Evolutionary conservation across 1,140 invertebrate genomes (phyloP), one percentile per base, ranked within the genome.

Genomic region (Formica selysi): DNA sequence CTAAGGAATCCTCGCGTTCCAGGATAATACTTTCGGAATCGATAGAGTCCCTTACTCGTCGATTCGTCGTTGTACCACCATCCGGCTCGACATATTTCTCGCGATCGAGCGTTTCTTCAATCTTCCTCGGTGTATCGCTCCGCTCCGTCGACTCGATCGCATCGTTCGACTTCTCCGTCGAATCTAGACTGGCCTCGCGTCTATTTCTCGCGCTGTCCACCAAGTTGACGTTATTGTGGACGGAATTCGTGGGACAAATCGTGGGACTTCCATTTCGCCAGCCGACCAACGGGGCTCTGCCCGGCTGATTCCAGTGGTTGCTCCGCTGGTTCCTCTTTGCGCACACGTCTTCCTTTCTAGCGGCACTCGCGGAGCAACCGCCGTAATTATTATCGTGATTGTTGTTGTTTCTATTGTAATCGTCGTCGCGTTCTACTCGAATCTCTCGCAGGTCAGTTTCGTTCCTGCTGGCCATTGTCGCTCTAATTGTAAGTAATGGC

Each of bases 401-500:
- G 5, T 79, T 87, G n/a, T 65, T 85, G 32, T 48, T 84, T 7
- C 48, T 59, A 19, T 8, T 13, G 11, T 29, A 36, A 8, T 19
- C 57, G 26, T 51, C 59, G 0, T 70, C 61, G 32, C 5, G 19
- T 51, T 73, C 89, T 61, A 57, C n/a, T 87, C 6, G 78, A 86
- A 51, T 86, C 73, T 29, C 64, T 73, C 16, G 59, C 62, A 86
- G 22, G n/a, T 92, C 74, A 54, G 89, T 89, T 5, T 91, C 86
- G 61, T 91, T 92, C 29, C 86, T 85, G 61, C 93, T 91, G 83
- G 91, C 86, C 93, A 93, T 94, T 19, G 16, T 83, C 84, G 22
- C 89, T 94, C 92, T 94, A 94, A 93, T 93, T 94, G 48, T 94
- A 94, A 59, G 87, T 94, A 26, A 76, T 93, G 19, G 86, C 88